Evolutionary conservation across 2,797 vertebrate genomes (phyloP).

Genomic region (Pogoniulus pusillus): DNA sequence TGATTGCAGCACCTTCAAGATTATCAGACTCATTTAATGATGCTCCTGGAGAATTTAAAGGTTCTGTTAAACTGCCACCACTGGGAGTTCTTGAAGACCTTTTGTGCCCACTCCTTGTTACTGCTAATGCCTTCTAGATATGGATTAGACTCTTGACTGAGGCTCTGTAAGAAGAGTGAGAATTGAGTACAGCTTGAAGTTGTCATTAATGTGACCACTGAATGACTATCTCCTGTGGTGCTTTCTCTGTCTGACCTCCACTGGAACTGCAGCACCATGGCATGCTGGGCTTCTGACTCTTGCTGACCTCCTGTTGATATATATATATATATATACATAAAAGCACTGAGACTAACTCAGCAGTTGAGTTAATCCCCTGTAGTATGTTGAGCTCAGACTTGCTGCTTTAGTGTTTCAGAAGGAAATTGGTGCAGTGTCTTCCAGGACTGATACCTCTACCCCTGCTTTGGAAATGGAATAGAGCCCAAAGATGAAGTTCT

Average conservation of each 20-base stretch:
- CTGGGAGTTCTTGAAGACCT: neutral
- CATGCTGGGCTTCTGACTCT: neutral
- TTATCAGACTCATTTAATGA: neutral
- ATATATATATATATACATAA: too few relatives aligned
- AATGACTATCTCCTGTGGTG: constrained; percentile 19
- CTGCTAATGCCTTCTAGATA: neutral
- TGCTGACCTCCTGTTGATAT: neutral
- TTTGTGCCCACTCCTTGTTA: neutral
- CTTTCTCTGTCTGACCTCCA: neutral
- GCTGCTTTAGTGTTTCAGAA: neutral
- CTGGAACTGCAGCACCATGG: neutral
- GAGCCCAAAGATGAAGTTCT: neutral
- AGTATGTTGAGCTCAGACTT: neutral
- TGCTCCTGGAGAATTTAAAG: neutral
- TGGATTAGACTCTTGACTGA: neutral
- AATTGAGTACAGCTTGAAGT: neutral
- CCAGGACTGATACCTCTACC: neutral
- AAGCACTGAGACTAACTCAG: neutral
- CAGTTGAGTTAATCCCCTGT: neutral
- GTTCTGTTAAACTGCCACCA: neutral
- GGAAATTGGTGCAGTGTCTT: neutral
- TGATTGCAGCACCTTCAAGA: neutral
- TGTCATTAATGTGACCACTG: neutral
- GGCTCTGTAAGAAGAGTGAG: neutral
- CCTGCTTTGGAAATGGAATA: neutral